phyloP scores from a whole-genome alignment of 2,888 invertebrate genomes.

The Steromphala cineraria region DNA sequence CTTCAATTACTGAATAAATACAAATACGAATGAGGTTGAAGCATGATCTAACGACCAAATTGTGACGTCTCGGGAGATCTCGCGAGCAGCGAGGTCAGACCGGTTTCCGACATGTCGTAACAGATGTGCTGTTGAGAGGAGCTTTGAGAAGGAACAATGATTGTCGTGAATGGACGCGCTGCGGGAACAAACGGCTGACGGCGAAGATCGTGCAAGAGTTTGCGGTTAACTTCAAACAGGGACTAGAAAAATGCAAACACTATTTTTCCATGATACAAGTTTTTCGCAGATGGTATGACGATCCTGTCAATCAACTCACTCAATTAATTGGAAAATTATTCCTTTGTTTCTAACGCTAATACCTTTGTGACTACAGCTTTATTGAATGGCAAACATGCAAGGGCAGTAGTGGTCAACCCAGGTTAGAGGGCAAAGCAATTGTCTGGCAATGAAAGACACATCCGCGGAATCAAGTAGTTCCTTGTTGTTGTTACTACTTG shows the following conservation, averaged over 20 bases:
- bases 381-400: background rate
- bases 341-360: background rate
- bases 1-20: conserved; percentile 8
- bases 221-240: background rate
- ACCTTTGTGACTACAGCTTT: background rate
- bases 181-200: background rate
- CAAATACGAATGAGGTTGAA: background rate
- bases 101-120: conserved; percentile 10
- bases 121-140: conserved; percentile 10
- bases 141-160: conserved; percentile 2
- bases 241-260: conserved; percentile 2
- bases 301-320: background rate
- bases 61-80: conserved; percentile 5
- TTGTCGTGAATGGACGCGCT: conserved; percentile 3
- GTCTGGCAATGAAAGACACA: background rate
- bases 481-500: background rate
- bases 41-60: conserved; percentile 5
- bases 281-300: background rate
- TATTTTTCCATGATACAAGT: conserved; percentile 3
- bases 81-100: background rate
- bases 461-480: background rate
- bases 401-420: background rate
- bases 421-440: background rate
- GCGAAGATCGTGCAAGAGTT: background rate
- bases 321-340: conserved; percentile 8